phyloP scores from a whole-genome alignment of 2,888 invertebrate genomes.

The Acanthosoma haemorrhoidale region DNA sequence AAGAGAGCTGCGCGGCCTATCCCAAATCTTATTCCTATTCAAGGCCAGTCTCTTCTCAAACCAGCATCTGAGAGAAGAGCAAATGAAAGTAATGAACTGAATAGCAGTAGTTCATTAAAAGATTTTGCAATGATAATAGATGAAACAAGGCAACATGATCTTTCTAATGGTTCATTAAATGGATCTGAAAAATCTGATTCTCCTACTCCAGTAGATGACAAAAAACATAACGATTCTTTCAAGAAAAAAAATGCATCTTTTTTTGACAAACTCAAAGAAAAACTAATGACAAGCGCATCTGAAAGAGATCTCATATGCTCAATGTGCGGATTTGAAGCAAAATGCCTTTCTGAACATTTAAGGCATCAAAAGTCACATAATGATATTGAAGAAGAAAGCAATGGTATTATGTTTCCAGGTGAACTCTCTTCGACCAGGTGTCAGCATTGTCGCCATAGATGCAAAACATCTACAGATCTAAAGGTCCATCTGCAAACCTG shows the following conservation, averaged over 20 bases:
- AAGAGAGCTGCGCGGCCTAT: conserved; percentile 57
- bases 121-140: conserved; percentile 51
- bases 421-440: conserved; percentile 62
- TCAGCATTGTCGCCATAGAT: conserved; percentile 78
- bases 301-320: conserved; percentile 63
- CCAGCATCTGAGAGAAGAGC: conserved; percentile 46
- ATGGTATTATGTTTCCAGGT: conserved; percentile 30
- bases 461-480: conserved; percentile 77
- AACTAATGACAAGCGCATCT: conserved; percentile 59
- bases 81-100: conserved; percentile 49
- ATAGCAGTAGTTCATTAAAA: conserved; percentile 50
- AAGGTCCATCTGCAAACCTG: conserved; percentile 70
- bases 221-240: conserved; percentile 45
- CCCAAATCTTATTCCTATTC: conserved; percentile 69
- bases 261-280: conserved; percentile 75
- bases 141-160: background rate
- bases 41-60: conserved; percentile 31
- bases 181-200: conserved; percentile 42
- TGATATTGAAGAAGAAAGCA: conserved; percentile 30
- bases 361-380: conserved; percentile 61
- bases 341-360: conserved; percentile 73
- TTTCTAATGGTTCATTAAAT: background rate
- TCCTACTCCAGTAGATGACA: conserved; percentile 33
- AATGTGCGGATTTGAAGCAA: conserved; percentile 69
- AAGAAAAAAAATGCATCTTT: conserved; percentile 70